These are phyloP conservation scores for Pungitius pungitius DNA, from an alignment of 2,113 vertebrate species.

Conservation along the genomic window DNA sequence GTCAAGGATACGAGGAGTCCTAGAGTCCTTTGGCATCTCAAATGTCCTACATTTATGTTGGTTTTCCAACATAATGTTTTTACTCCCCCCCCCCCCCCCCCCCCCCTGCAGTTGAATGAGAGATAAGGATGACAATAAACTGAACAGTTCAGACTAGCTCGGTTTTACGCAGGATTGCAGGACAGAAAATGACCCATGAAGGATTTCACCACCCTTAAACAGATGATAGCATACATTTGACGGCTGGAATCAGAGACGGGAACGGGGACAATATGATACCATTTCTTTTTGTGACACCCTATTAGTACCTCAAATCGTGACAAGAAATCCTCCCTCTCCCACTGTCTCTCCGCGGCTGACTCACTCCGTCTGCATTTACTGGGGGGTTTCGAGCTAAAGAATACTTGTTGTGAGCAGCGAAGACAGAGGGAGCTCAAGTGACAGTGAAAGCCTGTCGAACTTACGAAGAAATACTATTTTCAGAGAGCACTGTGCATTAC, in stretches of 20 bases:
- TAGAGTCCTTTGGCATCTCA: conserved; percentile 76
- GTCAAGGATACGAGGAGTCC: conserved; percentile 81
- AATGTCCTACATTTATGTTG: conserved; percentile 73
- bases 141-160: conserved; percentile 5
- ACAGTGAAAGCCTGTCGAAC: conserved; percentile 57
- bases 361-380: conserved; percentile 62
- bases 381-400: conserved; percentile 42
- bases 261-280: conserved; percentile 38
- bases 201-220: conserved; percentile 38
- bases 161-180: neutral
- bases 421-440: conserved; percentile 39
- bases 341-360: conserved; percentile 59
- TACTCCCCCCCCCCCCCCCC: neutral
- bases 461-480: conserved; percentile 52
- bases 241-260: conserved; percentile 13
- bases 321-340: conserved; percentile 58
- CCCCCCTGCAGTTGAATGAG: neutral
- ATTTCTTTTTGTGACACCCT: conserved; percentile 54
- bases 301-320: conserved; percentile 62
- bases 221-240: conserved; percentile 40
- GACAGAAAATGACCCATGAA: neutral
- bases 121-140: conserved; percentile 5
- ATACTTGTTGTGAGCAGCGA: conserved; percentile 31
- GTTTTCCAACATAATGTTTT: conserved; percentile 46
- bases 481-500: conserved; percentile 41